Evolutionary conservation across 2,113 vertebrate genomes (phyloP), one percentile per base, ranked within the genome.

Genomic region (Thryonomys swinderianus): DNA sequence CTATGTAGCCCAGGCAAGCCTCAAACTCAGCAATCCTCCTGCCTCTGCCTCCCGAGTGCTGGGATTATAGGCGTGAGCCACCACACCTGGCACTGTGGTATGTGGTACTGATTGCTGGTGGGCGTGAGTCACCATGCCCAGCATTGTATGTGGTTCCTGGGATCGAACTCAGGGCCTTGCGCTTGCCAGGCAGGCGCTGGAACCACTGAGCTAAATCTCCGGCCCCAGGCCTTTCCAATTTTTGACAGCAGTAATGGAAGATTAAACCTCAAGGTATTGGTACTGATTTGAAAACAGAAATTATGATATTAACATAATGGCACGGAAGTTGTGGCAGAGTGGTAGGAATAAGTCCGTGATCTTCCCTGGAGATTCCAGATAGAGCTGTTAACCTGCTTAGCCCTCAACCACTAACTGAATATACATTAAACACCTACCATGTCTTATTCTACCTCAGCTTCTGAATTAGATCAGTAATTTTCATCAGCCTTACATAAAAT

Each of bases 251-350:
- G n/a, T 6, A 32, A 23, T 53, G 61, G 34, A 88, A 53, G 17
- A 85, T 67, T n/a, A 95, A 79, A 45, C 16, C 74, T 7, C 34
- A 48, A 82, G 42, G 59, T 21, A 17, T 18, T 84, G 45, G 61
- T n/a, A 69, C 7, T 93, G 34, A 71, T 73, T 82, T 23, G 53
- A 34, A 93, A 93, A n/a, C 5, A 93, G 27, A 89, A 67, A 34
- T 74, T 55, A 57, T 74, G 45, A 2, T 16, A 57, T 53, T 73
- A 73, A 91, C 55, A 32, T 2, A 37, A 16, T 14, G 30, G 64
- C 37, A 13, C 2, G 66, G 61, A 81, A 82, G 67, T 10, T 67
- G 12, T 79, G 14, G 2, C 27, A 53, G 55, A 78, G 37, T 40
- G 16, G 69, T 17, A 85, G 25, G 59, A 67, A 66, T 7, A 71